These are phyloP conservation scores for Lophotriccus pileatus DNA, from an alignment of 2,797 vertebrate species.

Conservation along the genomic window DNA sequence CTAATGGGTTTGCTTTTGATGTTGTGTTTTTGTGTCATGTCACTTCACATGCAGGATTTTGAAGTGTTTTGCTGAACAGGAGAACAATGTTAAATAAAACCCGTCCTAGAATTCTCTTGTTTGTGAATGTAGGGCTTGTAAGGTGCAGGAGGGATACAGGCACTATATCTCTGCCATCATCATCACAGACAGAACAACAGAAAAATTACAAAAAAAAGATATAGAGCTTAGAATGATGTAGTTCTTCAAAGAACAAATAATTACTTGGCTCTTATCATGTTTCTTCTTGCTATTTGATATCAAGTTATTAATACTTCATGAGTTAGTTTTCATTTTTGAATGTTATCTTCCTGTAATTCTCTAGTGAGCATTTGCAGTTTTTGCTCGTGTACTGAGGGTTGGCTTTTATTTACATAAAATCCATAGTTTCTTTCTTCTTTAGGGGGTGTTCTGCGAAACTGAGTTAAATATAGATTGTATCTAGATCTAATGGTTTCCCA, in stretches of 20 bases:
- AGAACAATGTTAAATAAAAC: neutral
- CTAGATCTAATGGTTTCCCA: neutral
- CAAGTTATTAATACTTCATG: neutral
- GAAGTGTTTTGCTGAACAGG: conserved; percentile 8
- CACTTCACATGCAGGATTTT: neutral
- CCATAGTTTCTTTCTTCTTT: neutral
- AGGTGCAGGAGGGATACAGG: neutral
- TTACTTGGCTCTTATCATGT: neutral
- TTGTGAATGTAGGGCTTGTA: neutral
- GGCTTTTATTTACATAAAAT: neutral
- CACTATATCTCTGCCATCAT: neutral
- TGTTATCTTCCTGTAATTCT: neutral
- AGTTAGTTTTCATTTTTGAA: neutral
- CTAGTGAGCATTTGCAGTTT: neutral
- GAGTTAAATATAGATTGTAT: neutral
- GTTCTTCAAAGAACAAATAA: neutral
- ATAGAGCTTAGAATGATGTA: neutral
- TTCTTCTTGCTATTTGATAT: neutral
- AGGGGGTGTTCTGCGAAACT: neutral
- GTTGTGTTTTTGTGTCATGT: neutral
- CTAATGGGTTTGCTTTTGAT: conserved; percentile 48
- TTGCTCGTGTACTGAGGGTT: neutral
- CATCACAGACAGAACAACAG: neutral
- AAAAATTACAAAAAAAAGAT: neutral
- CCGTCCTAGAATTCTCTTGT: neutral